A percentile compares a stretch with the other conserved stretches of the same genome.
Evolutionary conservation across 2,888 invertebrate species (phyloP).

Genomic region (Amphipoea lucens): DNA sequence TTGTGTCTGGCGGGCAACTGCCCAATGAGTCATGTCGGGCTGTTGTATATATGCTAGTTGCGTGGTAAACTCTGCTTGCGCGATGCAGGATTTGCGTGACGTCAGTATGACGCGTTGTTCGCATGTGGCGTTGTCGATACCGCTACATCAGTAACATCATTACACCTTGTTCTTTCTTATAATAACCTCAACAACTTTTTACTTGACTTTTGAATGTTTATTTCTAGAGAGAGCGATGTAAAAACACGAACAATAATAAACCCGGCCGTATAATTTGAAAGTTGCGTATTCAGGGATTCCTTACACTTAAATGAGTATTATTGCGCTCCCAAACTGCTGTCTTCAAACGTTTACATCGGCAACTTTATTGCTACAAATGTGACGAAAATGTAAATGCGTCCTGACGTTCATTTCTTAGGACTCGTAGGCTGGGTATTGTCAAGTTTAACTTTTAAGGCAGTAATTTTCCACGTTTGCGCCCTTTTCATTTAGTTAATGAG

Average conservation of each 20-base stretch:
- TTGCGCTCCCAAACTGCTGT: slow-evolving; percentile 79
- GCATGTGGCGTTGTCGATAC: too few relatives aligned
- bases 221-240: slow-evolving; percentile 25
- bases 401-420: slow-evolving; percentile 73
- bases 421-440: slow-evolving; percentile 73
- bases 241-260: slow-evolving; percentile 67
- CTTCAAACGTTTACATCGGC: slow-evolving; percentile 80
- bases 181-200: neutral
- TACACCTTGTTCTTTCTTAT: neutral
- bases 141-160: too few relatives aligned
- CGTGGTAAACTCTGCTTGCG: too few relatives aligned
- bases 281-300: slow-evolving; percentile 74
- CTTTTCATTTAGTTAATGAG: slow-evolving; percentile 59
- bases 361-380: slow-evolving; percentile 84
- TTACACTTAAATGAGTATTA: slow-evolving; percentile 81
- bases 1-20: too few relatives aligned
- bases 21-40: too few relatives aligned
- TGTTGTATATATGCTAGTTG: too few relatives aligned
- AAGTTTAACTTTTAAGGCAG: slow-evolving; percentile 70
- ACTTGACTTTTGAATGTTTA: slow-evolving; percentile 20
- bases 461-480: slow-evolving; percentile 65
- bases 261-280: slow-evolving; percentile 73
- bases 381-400: slow-evolving; percentile 82
- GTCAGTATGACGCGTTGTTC: too few relatives aligned
- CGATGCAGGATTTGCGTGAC: too few relatives aligned